A percentile compares a stretch with the other conserved stretches of the same genome.
These are phyloP conservation scores for Cactoblastis cactorum DNA, from an alignment of 2,888 invertebrate species.

Conservation along the genomic window DNA sequence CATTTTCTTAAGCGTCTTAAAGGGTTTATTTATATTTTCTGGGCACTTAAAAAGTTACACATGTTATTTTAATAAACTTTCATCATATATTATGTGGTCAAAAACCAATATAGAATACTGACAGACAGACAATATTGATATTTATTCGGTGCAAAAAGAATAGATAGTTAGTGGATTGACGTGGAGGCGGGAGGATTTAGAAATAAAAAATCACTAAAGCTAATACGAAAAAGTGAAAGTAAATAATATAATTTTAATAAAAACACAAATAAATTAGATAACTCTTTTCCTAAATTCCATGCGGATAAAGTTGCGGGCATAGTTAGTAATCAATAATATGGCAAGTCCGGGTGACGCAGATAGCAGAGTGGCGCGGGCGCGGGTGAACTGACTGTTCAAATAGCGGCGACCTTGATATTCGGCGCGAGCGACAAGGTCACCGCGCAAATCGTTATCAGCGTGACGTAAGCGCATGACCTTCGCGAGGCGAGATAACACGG, in stretches of 20 bases:
- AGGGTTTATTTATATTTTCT: too few species aligned
- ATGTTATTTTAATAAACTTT: too few species aligned
- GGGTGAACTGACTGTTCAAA: conserved; percentile 68
- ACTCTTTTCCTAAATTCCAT: too few species aligned
- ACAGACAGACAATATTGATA: conserved; percentile 24
- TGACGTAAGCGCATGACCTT: conserved; percentile 76
- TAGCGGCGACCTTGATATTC: conserved; percentile 76
- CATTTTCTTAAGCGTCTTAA: too few species aligned
- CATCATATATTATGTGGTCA: too few species aligned
- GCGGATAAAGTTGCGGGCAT: conserved; percentile 56
- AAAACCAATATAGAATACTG: not conserved
- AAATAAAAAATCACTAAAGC: too few species aligned
- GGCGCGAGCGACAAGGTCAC: conserved; percentile 74
- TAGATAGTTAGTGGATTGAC: conserved; percentile 33
- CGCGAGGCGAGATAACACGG: conserved; percentile 68
- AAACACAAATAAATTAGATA: too few species aligned
- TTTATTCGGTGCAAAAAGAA: conserved; percentile 29
- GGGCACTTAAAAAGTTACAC: too few species aligned
- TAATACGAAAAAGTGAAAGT: too few species aligned
- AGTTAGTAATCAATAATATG: conserved; percentile 62
- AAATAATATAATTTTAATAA: too few species aligned
- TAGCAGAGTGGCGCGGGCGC: conserved; percentile 36
- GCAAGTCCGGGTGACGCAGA: conserved; percentile 62
- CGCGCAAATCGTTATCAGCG: conserved; percentile 77
- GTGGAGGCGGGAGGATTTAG: too few species aligned